Conservation (phyloP, 1,140 invertebrate species). For the Solenopsis fugax region DNA sequence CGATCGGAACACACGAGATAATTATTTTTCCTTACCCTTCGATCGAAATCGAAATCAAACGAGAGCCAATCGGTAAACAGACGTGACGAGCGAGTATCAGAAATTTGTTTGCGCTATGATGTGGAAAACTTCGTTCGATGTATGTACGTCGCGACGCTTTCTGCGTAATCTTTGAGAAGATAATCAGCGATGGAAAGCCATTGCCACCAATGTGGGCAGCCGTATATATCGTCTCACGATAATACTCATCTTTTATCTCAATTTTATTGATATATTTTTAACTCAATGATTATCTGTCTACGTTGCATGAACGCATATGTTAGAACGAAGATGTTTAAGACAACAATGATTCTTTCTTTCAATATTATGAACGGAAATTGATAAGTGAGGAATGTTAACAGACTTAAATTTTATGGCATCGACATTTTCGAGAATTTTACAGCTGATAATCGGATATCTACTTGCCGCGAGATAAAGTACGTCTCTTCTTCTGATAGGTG, state of each 20-base stretch:
- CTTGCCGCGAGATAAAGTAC: slow-evolving; percentile 1
- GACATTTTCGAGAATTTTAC: not conserved
- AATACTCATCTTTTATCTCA: not conserved
- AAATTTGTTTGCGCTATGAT: slow-evolving; percentile 7
- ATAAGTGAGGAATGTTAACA: not conserved
- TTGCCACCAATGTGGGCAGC: not conserved
- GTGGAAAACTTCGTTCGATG: not conserved
- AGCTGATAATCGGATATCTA: not conserved
- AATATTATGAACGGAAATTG: not conserved
- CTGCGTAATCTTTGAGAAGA: not conserved
- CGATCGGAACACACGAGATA: not conserved
- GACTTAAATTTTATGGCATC: slow-evolving; percentile 2
- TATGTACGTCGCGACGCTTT: not conserved
- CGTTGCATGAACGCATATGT: too few species aligned
- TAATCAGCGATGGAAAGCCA: slow-evolving; percentile 31
- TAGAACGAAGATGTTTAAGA: not conserved
- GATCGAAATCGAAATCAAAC: slow-evolving; percentile 3
- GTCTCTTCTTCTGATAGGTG: not conserved
- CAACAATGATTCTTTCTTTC: not conserved
- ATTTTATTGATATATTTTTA: not conserved
- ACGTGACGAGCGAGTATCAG: not conserved
- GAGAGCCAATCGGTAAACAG: not conserved
- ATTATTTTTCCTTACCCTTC: slow-evolving; percentile 34
- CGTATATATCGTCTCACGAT: not conserved
- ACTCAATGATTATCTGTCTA: slow-evolving; percentile 6